Percentiles rank a stretch among this genome's conserved stretches.
These are phyloP conservation scores for Drosophila punjabiensis DNA, from an alignment of 1,140 invertebrate genomes.

Conservation along the genomic window DNA sequence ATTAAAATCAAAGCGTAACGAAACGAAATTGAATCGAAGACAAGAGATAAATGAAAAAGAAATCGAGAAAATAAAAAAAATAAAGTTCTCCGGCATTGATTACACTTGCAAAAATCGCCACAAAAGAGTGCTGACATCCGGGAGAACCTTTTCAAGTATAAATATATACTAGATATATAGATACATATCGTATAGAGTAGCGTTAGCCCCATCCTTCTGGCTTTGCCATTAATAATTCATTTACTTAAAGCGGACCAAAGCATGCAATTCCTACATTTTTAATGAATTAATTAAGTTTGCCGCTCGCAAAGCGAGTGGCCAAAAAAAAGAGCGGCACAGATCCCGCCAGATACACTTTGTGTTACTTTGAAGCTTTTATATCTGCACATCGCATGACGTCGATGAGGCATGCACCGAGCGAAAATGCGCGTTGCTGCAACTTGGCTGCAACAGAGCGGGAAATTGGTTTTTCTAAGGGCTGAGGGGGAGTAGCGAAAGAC, in stretches of 20 bases:
- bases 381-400: constrained; percentile 63
- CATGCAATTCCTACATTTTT: constrained; percentile 62
- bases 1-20: constrained; percentile 62
- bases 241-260: constrained; percentile 59
- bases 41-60: constrained; percentile 43
- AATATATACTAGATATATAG: constrained; percentile 28
- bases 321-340: constrained; percentile 23
- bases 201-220: not conserved
- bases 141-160: constrained; percentile 62
- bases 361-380: constrained; percentile 49
- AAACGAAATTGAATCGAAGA: constrained; percentile 62
- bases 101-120: constrained; percentile 71
- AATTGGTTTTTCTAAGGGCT: constrained; percentile 54
- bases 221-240: constrained; percentile 74
- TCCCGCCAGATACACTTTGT: constrained; percentile 46
- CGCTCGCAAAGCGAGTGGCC: constrained; percentile 32
- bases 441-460: constrained; percentile 57
- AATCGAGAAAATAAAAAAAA: constrained; percentile 38
- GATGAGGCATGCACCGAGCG: constrained; percentile 59
- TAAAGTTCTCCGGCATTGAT: constrained; percentile 47
- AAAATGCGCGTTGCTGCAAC: constrained; percentile 32
- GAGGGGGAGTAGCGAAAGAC: not conserved
- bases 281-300: constrained; percentile 72
- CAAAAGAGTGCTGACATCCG: constrained; percentile 56
- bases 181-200: not conserved